Base-by-base conservation (phyloP, 2,888 invertebrate species). In the Carcina quercana region DNA sequence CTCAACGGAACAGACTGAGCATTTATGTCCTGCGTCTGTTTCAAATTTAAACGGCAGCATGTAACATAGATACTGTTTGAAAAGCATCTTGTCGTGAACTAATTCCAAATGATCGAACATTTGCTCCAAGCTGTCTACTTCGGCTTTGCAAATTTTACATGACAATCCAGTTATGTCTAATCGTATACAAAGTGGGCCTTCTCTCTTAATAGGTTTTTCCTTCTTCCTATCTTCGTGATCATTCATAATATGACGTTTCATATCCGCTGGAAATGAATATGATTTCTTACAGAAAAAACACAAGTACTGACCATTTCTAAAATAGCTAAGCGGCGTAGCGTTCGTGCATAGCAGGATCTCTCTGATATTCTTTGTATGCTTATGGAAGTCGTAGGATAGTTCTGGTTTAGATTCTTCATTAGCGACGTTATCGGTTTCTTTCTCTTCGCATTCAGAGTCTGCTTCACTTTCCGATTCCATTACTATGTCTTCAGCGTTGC, bases 321-420 rank as follows among this genome's bases (percentile, higher is more conserved):
- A 12, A 11, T n/a, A 10, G 8, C 15, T 14, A 11, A 26, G 8
- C 5, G 26, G 26, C 15, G 26, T 26, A 15, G 26, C 26, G 15
- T 26, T 26, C 8, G 26, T 15, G 8, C 26, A 26, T 11, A 14
- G 14, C n/a, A 26, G 8, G 14, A 26, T 15, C 11, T 36, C 32
- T 21, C 15, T 25, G 2, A 36, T 21, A 11, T 24, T 24, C 3
- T 6, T 24, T 6, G 6, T 10, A 11, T 24, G 24, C 24, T 24
- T 24, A 19, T n/a, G n/a, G n/a, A n/a, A n/a, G n/a, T n/a, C n/a
- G n/a, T n/a, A n/a, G n/a, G n/a, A n/a, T n/a, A n/a, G n/a, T n/a
- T n/a, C n/a, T n/a, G n/a, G n/a, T n/a, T n/a, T n/a, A n/a, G n/a
- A n/a, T n/a, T n/a, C n/a, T n/a, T n/a, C n/a, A n/a, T n/a, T n/a